Evolutionary conservation across 2,888 invertebrate species (phyloP).

Genomic region (Hydraecia micacea): DNA sequence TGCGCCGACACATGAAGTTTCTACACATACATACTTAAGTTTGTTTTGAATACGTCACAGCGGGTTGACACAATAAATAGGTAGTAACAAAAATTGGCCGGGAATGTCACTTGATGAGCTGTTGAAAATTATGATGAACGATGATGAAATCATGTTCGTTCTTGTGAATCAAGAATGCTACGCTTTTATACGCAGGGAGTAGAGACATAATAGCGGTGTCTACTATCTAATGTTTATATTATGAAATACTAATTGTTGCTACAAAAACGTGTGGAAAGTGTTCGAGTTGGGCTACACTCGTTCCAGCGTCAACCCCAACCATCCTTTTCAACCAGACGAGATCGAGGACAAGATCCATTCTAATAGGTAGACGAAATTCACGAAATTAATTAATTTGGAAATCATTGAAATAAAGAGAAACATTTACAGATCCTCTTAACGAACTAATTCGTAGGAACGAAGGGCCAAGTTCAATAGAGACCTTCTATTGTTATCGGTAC

Average conservation of each 20-base stretch:
- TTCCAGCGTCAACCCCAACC: neutral
- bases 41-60: conserved; percentile 53
- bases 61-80: conserved; percentile 31
- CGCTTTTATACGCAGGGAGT: neutral
- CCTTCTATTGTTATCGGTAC: neutral
- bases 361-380: conserved; percentile 1
- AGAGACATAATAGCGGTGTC: neutral
- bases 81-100: conserved; percentile 29
- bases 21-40: conserved; percentile 14
- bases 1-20: conserved; percentile 20
- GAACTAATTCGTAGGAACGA: neutral
- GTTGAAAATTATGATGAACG: conserved; percentile 49
- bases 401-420: neutral
- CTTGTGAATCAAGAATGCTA: conserved; percentile 23
- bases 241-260: neutral
- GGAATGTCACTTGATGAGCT: conserved; percentile 42
- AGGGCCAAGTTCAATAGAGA: neutral
- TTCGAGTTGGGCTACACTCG: neutral
- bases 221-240: neutral
- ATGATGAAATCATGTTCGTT: conserved; percentile 33
- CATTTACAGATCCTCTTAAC: conserved; percentile 13
- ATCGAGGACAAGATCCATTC: neutral
- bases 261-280: neutral
- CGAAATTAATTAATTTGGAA: neutral
- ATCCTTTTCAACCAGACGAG: neutral